phyloP scores from a whole-genome alignment of 2,113 vertebrate genomes.

The Sialia sialis region DNA sequence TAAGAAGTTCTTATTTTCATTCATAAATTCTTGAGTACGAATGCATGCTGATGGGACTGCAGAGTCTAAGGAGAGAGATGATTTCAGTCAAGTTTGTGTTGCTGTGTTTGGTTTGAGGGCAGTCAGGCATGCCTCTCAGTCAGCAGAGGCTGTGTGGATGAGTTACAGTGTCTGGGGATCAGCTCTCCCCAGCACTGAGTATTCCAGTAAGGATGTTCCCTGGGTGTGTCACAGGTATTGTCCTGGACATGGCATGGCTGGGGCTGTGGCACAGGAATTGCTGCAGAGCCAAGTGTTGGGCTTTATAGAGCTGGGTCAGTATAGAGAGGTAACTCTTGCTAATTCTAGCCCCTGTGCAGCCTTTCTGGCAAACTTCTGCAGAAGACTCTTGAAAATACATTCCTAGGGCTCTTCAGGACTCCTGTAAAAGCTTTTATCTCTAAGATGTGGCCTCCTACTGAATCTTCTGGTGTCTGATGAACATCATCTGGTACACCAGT shows the following conservation, averaged over 20 bases:
- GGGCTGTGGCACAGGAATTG: not conserved
- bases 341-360: not conserved
- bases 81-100: not conserved
- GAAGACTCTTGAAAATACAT: not conserved
- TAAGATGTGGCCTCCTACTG: not conserved
- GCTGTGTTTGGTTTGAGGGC: not conserved
- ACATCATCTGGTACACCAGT: not conserved
- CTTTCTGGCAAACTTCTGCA: not conserved
- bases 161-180: accelerated
- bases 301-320: not conserved
- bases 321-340: not conserved
- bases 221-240: not conserved
- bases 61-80: not conserved
- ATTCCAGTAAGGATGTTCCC: not conserved
- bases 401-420: not conserved
- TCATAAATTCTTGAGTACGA: not conserved
- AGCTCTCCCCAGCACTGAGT: accelerated
- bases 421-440: not conserved
- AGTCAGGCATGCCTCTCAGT: not conserved
- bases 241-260: accelerated
- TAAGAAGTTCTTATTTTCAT: not conserved
- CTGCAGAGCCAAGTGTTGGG: not conserved
- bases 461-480: not conserved
- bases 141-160: accelerated
- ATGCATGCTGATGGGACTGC: not conserved